Conservation (phyloP, 2,797 vertebrate species). For the Gallirallus australis region DNA sequence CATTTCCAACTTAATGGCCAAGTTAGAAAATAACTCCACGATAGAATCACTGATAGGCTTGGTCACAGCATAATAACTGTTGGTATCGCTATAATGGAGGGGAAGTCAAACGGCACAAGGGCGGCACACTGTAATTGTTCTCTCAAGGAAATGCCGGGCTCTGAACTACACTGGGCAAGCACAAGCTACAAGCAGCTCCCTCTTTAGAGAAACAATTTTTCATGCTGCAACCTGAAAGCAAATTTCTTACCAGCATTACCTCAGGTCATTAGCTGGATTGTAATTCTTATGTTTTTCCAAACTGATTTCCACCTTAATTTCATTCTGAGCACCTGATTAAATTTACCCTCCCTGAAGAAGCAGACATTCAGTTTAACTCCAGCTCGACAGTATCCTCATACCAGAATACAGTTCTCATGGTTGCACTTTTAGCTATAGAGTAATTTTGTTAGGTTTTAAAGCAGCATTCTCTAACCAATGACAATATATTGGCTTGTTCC, state of each 20-base stretch:
- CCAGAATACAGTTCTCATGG: background rate
- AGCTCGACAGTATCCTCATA: background rate
- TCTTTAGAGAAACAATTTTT: conserved; percentile 54
- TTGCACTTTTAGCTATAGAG: background rate
- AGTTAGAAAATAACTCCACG: background rate
- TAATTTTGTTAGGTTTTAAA: conserved; percentile 14
- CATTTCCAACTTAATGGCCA: background rate
- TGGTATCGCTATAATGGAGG: background rate
- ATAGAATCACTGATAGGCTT: conserved; percentile 28
- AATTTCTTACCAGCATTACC: conserved; percentile 63
- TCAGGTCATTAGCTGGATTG: conserved; percentile 70
- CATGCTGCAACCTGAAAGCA: conserved; percentile 45
- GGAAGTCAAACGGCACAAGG: conserved; percentile 14
- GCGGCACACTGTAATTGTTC: conserved; percentile 31
- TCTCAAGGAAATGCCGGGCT: background rate
- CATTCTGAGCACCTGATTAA: conserved; percentile 68
- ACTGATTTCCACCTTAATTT: conserved; percentile 68
- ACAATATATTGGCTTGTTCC: background rate
- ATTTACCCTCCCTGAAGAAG: conserved; percentile 64
- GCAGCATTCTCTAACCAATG: background rate
- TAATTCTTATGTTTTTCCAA: conserved; percentile 67
- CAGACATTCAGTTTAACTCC: conserved; percentile 55
- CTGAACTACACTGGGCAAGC: background rate
- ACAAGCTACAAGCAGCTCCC: background rate
- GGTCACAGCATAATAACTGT: background rate